Percentiles rank a stretch among this genome's conserved stretches.
phyloP scores from a whole-genome alignment of 1,140 invertebrate genomes.

The Antheraea mylitta region DNA sequence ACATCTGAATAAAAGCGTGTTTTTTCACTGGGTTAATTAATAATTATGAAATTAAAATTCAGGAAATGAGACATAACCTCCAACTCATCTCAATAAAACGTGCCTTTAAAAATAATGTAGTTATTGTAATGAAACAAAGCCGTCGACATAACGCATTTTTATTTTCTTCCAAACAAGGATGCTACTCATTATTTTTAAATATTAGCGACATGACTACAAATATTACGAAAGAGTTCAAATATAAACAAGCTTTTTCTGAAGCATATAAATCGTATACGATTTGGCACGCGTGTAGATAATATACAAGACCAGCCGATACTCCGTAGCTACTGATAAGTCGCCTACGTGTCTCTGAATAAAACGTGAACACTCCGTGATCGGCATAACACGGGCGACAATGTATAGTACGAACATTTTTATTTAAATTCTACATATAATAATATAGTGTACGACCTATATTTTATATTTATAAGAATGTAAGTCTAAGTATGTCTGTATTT shows the following conservation, averaged over 20 bases:
- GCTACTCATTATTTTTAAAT: too few species aligned
- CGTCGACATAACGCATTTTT: too few species aligned
- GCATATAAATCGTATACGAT: not conserved
- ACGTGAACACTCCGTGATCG: conserved; percentile 23
- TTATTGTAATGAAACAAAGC: too few species aligned
- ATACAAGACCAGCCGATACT: conserved; percentile 10
- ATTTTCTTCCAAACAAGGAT: too few species aligned
- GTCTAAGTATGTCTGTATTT: too few species aligned
- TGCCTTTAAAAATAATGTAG: too few species aligned
- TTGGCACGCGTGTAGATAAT: conserved; percentile 5
- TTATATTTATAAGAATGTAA: too few species aligned
- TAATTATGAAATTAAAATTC: too few species aligned
- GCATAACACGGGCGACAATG: conserved; percentile 22
- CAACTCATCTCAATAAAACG: too few species aligned
- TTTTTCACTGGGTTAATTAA: too few species aligned
- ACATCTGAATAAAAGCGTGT: too few species aligned
- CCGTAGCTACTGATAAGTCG: conserved; percentile 30
- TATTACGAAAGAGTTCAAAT: not conserved
- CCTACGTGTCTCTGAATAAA: conserved; percentile 28
- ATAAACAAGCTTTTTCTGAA: not conserved
- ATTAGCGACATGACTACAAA: not conserved
- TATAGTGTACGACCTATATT: not conserved
- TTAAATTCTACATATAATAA: not conserved
- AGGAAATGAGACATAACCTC: too few species aligned
- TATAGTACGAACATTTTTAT: conserved; percentile 1